A percentile compares a stretch with the other conserved stretches of the same genome.
Conservation (phyloP, 2,797 vertebrate genomes). For the Gadopsis marmoratus region DNA sequence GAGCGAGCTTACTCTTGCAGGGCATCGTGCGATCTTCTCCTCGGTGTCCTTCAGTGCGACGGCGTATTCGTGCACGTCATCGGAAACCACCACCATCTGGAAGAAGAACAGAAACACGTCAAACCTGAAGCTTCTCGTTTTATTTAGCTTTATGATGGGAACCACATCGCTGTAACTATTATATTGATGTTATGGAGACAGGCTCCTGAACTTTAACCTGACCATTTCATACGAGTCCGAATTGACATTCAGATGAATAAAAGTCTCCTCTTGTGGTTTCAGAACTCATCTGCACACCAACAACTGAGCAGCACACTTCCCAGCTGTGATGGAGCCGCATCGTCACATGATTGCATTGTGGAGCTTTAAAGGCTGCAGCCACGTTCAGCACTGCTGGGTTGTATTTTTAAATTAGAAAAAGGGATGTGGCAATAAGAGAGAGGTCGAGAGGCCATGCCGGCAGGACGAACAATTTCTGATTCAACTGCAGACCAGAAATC, state of each 20-base stretch:
- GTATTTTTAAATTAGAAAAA: conserved; percentile 13
- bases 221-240: no score
- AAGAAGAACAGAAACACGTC: background rate
- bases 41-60: conserved; percentile 96
- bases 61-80: conserved; percentile 97
- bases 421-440: conserved; percentile 10
- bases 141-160: no score
- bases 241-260: no score
- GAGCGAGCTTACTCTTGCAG: conserved; percentile 75
- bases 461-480: background rate
- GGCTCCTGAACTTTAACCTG: no score
- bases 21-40: conserved; percentile 95
- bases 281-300: no score
- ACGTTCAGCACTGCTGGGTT: background rate
- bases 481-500: background rate
- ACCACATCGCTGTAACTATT: no score
- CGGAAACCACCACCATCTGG: conserved; percentile 98
- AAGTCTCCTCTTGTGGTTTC: no score
- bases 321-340: background rate
- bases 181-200: no score
- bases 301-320: background rate
- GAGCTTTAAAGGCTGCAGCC: background rate
- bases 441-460: background rate
- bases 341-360: background rate
- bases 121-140: no score